These are phyloP conservation scores for Fratercula arctica DNA, from an alignment of 2,797 vertebrate genomes.

Conservation along the genomic window DNA sequence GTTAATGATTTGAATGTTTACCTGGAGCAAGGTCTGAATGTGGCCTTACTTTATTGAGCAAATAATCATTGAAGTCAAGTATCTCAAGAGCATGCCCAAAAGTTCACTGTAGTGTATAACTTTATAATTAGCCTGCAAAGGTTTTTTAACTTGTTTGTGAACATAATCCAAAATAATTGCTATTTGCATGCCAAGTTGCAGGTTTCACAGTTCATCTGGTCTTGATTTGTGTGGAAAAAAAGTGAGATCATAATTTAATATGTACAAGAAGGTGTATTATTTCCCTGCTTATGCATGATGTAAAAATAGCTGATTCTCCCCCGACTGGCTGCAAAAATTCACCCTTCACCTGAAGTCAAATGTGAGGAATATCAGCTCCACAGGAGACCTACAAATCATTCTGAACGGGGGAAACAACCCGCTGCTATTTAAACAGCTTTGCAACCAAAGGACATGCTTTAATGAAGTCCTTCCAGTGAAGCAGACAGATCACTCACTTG, in stretches of 20 bases:
- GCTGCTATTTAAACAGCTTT: constrained; percentile 24
- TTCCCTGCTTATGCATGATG: background rate
- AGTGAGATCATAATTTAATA: constrained; percentile 33
- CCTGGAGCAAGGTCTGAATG: background rate
- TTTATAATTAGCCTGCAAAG: constrained; percentile 18
- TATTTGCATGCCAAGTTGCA: constrained; percentile 19
- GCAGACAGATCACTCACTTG: background rate
- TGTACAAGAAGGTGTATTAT: background rate
- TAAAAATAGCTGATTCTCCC: constrained; percentile 36
- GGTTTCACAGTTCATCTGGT: constrained; percentile 40
- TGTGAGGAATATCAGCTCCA: constrained; percentile 8
- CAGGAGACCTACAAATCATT: constrained; percentile 21
- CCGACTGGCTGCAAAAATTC: constrained; percentile 19
- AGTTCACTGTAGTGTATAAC: background rate
- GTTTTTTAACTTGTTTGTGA: constrained; percentile 20
- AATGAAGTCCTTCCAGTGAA: constrained; percentile 1
- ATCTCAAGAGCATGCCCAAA: background rate
- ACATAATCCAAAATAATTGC: constrained; percentile 24
- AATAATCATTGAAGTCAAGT: background rate
- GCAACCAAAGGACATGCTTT: background rate
- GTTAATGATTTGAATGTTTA: background rate
- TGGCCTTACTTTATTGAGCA: background rate
- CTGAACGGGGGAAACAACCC: constrained; percentile 15
- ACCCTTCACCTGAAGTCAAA: constrained; percentile 17
- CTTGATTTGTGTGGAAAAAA: constrained; percentile 23